These are phyloP conservation scores for Tetranychus urticae DNA, from an alignment of 1,140 invertebrate genomes.

Conservation along the genomic window DNA sequence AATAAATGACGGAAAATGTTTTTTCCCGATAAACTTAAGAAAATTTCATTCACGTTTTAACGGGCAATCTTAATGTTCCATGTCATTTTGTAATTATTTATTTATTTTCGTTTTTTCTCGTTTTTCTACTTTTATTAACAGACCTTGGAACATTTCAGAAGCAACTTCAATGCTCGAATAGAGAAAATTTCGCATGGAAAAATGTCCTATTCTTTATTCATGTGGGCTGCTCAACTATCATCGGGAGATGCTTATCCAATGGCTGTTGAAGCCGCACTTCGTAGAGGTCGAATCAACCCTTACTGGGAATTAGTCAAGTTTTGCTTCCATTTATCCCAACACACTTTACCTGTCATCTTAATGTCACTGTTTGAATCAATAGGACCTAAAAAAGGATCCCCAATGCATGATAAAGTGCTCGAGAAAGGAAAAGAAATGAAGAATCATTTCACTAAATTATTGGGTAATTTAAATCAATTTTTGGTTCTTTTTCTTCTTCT, in stretches of 20 bases:
- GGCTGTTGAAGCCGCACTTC: constrained; percentile 1
- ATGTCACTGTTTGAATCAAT: constrained; percentile 41
- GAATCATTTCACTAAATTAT: background rate
- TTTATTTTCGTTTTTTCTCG: background rate
- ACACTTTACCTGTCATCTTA: constrained; percentile 58
- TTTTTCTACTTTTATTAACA: background rate
- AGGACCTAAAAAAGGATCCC: background rate
- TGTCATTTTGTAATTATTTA: background rate
- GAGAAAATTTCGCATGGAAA: constrained; percentile 3
- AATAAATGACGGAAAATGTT: no score
- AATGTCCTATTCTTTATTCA: constrained; percentile 6
- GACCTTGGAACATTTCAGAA: background rate
- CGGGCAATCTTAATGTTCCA: no score
- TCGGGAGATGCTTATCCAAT: background rate
- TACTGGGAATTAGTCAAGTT: constrained; percentile 26
- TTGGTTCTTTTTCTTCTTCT: background rate
- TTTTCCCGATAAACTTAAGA: no score
- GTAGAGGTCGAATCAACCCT: constrained; percentile 3
- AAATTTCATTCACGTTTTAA: no score
- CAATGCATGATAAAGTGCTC: constrained; percentile 38
- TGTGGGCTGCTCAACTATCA: constrained; percentile 7
- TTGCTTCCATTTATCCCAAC: constrained; percentile 42
- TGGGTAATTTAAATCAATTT: background rate
- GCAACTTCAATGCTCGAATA: background rate
- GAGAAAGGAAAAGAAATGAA: background rate